Evolutionary conservation across 2,797 vertebrate genomes (phyloP), one percentile per base, ranked within the genome.

Genomic region (Atherinosoma microstoma): DNA sequence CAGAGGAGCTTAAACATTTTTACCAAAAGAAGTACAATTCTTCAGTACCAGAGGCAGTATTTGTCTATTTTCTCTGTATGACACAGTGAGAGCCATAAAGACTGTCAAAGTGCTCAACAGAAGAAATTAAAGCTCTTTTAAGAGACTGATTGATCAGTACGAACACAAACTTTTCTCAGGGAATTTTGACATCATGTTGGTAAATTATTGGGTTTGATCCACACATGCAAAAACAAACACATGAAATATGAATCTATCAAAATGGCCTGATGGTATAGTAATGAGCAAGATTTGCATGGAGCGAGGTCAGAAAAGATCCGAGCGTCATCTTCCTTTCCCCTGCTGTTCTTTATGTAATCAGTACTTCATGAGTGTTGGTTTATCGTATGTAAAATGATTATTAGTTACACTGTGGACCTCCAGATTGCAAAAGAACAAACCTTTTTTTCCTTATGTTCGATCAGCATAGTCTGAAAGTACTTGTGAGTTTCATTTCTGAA

Each of bases 11-110:
- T 45, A 45, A 38, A 66, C 13, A 22, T 70, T 67, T 42, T 32
- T 42, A 59, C 8, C 34, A 64, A 62, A 73, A 58, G 57, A n/a
- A 34, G 32, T 58, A 40, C 15, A 70, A 38, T 34, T 11, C 70
- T 38, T 66, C 34, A 24, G 6, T 22, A 1, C 29, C 6, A 59
- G 16, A 8, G 1, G 54, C 5, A 70, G 45, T n/a, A 1, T 62
- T 64, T 75, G 13, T 45, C 6, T 45, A n/a, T 67, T 62, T 58
- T 69, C 27, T 51, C 11, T 30, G 8, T 29, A 12, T 66, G 22
- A 29, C 27, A 68, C 35, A 73, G 51, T 53, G 16, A 8, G 40
- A 47, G 29, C 15, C 59, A 40, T 36, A 68, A 45, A 72, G 32
- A 35, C 20, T 51, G 38, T 56, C 35, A 8, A 30, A 64, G 40